Base-by-base conservation (phyloP, 2,888 invertebrate species). In the Prostheceraeus crozeri region DNA sequence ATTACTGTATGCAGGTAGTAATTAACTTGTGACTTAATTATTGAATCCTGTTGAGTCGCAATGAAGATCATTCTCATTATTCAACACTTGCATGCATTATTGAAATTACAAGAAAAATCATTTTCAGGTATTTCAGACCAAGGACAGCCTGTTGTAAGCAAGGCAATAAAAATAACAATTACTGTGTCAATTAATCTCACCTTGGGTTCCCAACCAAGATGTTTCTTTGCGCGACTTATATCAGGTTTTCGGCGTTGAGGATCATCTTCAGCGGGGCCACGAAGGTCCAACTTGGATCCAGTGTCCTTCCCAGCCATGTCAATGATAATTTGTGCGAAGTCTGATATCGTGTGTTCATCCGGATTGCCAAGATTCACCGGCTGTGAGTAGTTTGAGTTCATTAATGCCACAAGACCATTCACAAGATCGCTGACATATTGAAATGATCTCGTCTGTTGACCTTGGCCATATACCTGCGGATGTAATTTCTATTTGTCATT, bases 341-440 rank as follows among this genome's bases (percentile, higher is more conserved):
- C 85, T 80, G 85, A 84, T 68, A 98, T 96, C 1, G 90, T 88
- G 75, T 93, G 89, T 77, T 99, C 98, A 36, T 90, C 89, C 0
- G 98, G 96, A 79, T 98, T 99, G 35, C 98, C 98, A 63, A 98
- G 79, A 78, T 98, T 98, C 1, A 98, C 84, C 3, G 98, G 98
- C 67, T 83, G 82, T 0, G 87, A 84, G 75, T 88, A 93, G 79
- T 90, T 91, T 14, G 89, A 87, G 59, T 84, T 84, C 98, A 98
- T 98, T 48, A 99, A 78, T 0, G 84, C 81, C 33, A 94, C 82
- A 52, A 98, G 79, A 0, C 98, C 98, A 70, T 93, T 89, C 0
- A 99, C 90, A 66, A 98, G 81, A 80, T 99, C 98, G 6, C 87
- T 86, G 10, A 99, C 89, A 73, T 94, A 99, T 77, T 96, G 96